Evolutionary conservation across 2,113 vertebrate genomes (phyloP), one percentile per base, ranked within the genome.

Genomic region (Indicator indicator): DNA sequence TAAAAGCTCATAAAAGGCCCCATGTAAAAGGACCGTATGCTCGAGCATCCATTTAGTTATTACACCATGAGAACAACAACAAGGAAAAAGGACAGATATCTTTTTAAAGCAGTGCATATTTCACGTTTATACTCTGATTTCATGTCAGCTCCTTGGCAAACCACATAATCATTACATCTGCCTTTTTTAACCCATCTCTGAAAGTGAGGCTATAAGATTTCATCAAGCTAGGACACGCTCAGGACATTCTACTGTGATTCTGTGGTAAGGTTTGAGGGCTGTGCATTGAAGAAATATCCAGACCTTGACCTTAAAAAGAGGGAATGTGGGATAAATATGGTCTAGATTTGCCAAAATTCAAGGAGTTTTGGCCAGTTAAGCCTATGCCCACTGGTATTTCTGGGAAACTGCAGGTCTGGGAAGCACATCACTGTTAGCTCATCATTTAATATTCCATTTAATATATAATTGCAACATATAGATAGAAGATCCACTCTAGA

Each of bases 1-100:
- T 82, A 70, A 93, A 88, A 93, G 93, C 94, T 94, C 91, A 59
- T 95, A 81, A 94, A 97, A 93, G 23, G 73, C 92, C 88, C 88
- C 72, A 28, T 87, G 23, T 91, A 91, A 95, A 96, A 97, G 88
- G 94, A 81, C 87, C 89, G 93, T 74, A 58, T 58, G 83, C 93
- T 96, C 63, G 32, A 40, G 71, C 83, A 86, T 86, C 97, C 93
- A 74, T 96, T 93, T 81, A 71, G 50, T 63, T 78, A 60, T 85
- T 89, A 40, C 50, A 54, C 69, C 3, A 0, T 5, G 3, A 1
- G 59, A 44, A 64, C 18, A 50, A 58, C 63, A 24, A 48, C 46
- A 54, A 52, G 16, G 64, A 24, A 46, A 58, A 54, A 52, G 23
- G 3, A 21, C 38, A 18, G 20, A 5, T 70, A 46, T 40, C 77